Conservation (phyloP, 2,888 invertebrate species). For the Deilephila elpenor region DNA sequence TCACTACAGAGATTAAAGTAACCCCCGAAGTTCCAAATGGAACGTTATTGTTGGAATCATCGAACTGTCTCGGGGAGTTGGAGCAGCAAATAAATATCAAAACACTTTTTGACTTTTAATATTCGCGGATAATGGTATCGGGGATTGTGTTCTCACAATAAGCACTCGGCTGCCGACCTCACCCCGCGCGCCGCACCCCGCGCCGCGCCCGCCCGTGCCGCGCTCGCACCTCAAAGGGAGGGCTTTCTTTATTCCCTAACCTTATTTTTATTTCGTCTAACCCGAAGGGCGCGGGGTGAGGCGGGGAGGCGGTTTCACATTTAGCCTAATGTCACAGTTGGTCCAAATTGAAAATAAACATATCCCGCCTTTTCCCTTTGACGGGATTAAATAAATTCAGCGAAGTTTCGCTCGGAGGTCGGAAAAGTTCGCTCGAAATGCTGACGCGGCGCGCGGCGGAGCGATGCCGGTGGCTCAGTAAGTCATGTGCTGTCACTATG, state of each 20-base stretch:
- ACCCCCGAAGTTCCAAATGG: not conserved
- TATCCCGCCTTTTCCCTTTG: slow-evolving; percentile 52
- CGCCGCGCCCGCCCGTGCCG: not conserved
- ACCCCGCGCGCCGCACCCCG: not conserved
- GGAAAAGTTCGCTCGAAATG: slow-evolving; percentile 16
- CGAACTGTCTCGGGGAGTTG: not conserved
- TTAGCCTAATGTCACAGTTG: slow-evolving; percentile 50
- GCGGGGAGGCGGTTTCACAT: slow-evolving; percentile 36
- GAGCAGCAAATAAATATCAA: slow-evolving; percentile 21
- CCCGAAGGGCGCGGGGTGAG: slow-evolving; percentile 32
- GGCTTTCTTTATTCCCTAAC: slow-evolving; percentile 24
- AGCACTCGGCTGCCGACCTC: not conserved
- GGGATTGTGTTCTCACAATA: slow-evolving; percentile 21
- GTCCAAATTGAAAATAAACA: slow-evolving; percentile 65
- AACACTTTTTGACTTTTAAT: slow-evolving; percentile 27
- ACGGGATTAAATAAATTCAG: slow-evolving; percentile 51
- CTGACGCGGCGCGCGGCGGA: not conserved
- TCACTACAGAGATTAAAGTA: not conserved
- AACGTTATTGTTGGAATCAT: slow-evolving; percentile 1
- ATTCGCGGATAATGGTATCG: slow-evolving; percentile 25
- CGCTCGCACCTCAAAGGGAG: slow-evolving; percentile 23
- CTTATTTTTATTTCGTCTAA: slow-evolving; percentile 32
- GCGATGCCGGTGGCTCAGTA: not conserved
- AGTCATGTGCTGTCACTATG: not conserved
- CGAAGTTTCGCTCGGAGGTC: slow-evolving; percentile 21